These are phyloP conservation scores for Colinus virginianus DNA, from an alignment of 2,113 vertebrate species.

Conservation along the genomic window DNA sequence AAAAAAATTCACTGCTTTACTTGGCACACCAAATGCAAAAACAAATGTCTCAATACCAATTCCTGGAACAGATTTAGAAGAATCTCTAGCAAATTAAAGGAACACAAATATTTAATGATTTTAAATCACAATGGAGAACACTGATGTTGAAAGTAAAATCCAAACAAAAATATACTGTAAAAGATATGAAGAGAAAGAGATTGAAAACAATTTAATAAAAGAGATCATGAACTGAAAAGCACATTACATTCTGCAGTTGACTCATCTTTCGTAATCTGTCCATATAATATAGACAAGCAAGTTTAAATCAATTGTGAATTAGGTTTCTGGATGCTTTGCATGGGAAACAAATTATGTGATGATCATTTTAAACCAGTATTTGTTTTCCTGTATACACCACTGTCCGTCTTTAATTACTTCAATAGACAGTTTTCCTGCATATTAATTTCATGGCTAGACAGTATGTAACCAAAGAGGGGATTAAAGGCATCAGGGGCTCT, in stretches of 20 bases:
- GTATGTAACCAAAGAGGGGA: not conserved
- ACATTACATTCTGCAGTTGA: not conserved
- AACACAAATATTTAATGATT: constrained; percentile 31
- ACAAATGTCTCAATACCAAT: constrained; percentile 18
- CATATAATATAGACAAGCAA: not conserved
- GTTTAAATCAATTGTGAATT: not conserved
- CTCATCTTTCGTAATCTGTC: constrained; percentile 17
- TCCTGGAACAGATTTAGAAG: constrained; percentile 39
- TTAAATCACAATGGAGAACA: constrained; percentile 35
- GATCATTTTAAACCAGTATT: not conserved
- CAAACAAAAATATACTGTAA: constrained; percentile 4
- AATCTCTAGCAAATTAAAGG: constrained; percentile 32
- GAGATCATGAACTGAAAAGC: constrained; percentile 8
- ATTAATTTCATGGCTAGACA: not conserved
- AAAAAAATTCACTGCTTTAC: constrained; percentile 42
- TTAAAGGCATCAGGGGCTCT: not conserved
- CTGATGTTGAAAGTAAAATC: constrained; percentile 30
- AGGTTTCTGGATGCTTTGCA: constrained; percentile 1
- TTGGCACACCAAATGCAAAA: constrained; percentile 51
- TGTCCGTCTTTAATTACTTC: not conserved
- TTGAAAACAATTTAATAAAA: constrained; percentile 25
- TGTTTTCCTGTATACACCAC: not conserved
- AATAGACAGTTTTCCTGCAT: not conserved
- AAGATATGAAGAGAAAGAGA: not conserved
- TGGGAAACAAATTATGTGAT: not conserved